Percentiles rank a stretch among this genome's conserved stretches.
Evolutionary conservation across 1,140 invertebrate genomes (phyloP).

Genomic region (Octopus bimaculoides): DNA sequence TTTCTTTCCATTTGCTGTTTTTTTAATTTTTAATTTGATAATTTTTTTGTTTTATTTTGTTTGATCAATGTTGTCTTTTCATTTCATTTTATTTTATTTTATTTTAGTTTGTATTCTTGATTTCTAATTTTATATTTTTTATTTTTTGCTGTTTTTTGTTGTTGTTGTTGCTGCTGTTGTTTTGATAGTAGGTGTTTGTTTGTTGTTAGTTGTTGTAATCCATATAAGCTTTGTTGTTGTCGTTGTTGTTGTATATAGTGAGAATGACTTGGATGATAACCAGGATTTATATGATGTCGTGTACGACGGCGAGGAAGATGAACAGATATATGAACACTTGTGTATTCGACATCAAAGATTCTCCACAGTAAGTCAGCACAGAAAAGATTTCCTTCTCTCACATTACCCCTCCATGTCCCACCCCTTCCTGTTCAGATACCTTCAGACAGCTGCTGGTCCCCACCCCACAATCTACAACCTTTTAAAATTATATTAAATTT

Average conservation of each 20-base stretch:
- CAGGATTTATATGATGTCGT: conserved; percentile 51
- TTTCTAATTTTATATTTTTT: conserved; percentile 18
- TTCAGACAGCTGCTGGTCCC: no score
- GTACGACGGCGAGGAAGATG: conserved; percentile 67
- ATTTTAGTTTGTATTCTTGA: conserved; percentile 14
- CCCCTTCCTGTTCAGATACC: no score
- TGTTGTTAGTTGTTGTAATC: no score
- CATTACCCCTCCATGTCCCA: no score
- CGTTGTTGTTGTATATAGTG: conserved; percentile 25
- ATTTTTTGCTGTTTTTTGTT: conserved; percentile 25
- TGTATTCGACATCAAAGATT: conserved; percentile 24
- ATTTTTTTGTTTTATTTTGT: conserved; percentile 10
- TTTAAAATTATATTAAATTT: no score
- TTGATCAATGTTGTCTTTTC: conserved; percentile 12
- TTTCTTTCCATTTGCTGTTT: conserved; percentile 15
- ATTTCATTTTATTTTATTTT: conserved; percentile 9
- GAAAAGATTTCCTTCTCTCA: no score
- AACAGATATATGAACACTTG: conserved; percentile 57
- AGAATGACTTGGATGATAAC: conserved; percentile 48
- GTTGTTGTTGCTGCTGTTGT: conserved; percentile 4
- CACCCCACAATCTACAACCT: no score
- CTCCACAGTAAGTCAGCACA: conserved; percentile 1
- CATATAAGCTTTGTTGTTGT: no score
- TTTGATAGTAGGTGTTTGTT: no score
- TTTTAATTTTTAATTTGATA: neutral